Evolutionary conservation across 2,797 vertebrate species (phyloP), one percentile per base, ranked within the genome.

Genomic region (Decapterus maruadsi): DNA sequence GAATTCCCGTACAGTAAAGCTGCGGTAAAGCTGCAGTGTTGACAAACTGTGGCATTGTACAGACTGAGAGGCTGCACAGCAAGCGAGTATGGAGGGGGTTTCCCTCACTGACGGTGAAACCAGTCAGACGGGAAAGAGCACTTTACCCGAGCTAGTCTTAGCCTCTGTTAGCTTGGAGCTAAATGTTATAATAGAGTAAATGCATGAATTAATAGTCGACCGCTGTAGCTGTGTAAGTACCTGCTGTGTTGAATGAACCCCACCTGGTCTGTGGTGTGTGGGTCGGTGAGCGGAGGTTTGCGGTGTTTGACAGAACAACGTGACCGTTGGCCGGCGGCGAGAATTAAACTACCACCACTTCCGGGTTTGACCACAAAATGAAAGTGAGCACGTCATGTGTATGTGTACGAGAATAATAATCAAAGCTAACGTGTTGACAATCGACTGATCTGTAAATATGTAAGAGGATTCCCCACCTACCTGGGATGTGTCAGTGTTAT

Each of bases 401-500:
- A 10, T 38, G 4, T 55, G 17, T 8, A 9, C 38, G 38, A 26
- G 26, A 26, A 11, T 40, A 26, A 11, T 40, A 0, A 45, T 36
- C 8, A 29, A 34, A 6, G 6, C 1, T 8, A 43, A 61, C 4
- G 26, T 13, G 4, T 0, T 11, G 1, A 4, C 0, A 1, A 13
- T 2, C 0, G 7, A 1, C 14, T 3, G 3, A 4, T 1, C 0
- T 6, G 2, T 0, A 20, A 1, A 1, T 26, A 42, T 1, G 8
- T 31, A 31, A 68, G 38, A 4, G 0, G 1, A 2, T 46, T 63
- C 16, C 16, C 1, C 4, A 57, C 88, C 17, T 68, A 86, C 90
- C 80, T 83, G 42, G 0, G 11, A 34, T 7, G 22, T 1, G n/a
- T 0, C 69, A 34, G 31, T 82, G 43, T 31, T 34, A 31, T 31